phyloP scores from a whole-genome alignment of 2,113 vertebrate species.

The Dasyurus viverrinus region DNA sequence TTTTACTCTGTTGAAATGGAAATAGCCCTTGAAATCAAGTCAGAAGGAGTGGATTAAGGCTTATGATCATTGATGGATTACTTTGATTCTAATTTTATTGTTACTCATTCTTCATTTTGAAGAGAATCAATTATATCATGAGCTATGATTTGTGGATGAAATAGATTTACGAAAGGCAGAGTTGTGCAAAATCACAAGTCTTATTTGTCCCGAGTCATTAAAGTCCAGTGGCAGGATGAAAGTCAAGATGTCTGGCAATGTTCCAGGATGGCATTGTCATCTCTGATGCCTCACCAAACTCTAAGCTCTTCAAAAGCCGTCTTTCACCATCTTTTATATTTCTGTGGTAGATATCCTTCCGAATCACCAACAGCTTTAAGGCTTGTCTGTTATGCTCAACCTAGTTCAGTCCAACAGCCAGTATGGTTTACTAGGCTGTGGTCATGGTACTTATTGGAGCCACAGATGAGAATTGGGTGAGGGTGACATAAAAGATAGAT shows the following conservation, averaged over 20 bases:
- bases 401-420: neutral
- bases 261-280: neutral
- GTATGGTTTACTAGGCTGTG: neutral
- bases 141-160: too few species aligned
- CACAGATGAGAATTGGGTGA: neutral
- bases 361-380: neutral
- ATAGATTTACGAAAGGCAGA: too few species aligned
- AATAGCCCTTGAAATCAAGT: neutral
- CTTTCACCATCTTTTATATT: neutral
- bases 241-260: neutral
- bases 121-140: too few species aligned
- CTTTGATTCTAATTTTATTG: neutral
- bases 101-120: neutral
- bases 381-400: neutral
- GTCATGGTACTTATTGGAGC: neutral
- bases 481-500: neutral
- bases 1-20: neutral
- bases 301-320: neutral
- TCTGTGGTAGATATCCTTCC: neutral
- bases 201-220: neutral
- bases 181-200: too few species aligned
- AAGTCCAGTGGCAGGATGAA: neutral
- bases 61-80: neutral
- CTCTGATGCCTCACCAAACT: neutral
- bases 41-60: neutral